phyloP scores from a whole-genome alignment of 2,797 vertebrate genomes.

The Diplodus puntazzo region DNA sequence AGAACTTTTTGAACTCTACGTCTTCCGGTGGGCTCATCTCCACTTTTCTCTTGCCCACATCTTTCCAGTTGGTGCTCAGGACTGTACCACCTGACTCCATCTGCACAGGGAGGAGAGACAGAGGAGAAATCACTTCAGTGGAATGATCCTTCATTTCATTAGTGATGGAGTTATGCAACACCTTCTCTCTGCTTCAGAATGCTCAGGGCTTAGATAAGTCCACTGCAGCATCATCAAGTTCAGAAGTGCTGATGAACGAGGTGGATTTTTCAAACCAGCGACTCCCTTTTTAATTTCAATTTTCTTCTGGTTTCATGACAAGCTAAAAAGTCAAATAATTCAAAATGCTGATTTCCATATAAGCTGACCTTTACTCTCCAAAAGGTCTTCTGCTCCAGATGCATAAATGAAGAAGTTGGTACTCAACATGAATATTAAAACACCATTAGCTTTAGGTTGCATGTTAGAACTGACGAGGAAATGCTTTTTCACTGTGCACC shows the following conservation, averaged over 20 bases:
- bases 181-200: conserved; percentile 27
- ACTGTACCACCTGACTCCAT: conserved; percentile 98
- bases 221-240: conserved; percentile 11
- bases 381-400: conserved; percentile 17
- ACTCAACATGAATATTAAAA: conserved; percentile 28
- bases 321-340: conserved; percentile 11
- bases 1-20: conserved; percentile 95
- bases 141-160: conserved; percentile 30
- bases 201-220: conserved; percentile 13
- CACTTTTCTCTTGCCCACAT: conserved; percentile 94
- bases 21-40: conserved; percentile 96
- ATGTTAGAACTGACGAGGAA: conserved; percentile 14
- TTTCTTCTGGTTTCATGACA: neutral
- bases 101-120: conserved; percentile 76
- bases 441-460: neutral
- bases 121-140: conserved; percentile 15
- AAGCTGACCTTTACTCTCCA: conserved; percentile 12
- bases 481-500: neutral
- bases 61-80: conserved; percentile 98
- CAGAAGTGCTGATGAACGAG: neutral
- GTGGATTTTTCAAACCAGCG: neutral
- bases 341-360: conserved; percentile 13
- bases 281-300: neutral
- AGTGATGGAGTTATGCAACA: conserved; percentile 43
- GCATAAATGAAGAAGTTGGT: neutral